Evolutionary conservation across 1,140 invertebrate genomes (phyloP).

Genomic region (Bombus fervidus): DNA sequence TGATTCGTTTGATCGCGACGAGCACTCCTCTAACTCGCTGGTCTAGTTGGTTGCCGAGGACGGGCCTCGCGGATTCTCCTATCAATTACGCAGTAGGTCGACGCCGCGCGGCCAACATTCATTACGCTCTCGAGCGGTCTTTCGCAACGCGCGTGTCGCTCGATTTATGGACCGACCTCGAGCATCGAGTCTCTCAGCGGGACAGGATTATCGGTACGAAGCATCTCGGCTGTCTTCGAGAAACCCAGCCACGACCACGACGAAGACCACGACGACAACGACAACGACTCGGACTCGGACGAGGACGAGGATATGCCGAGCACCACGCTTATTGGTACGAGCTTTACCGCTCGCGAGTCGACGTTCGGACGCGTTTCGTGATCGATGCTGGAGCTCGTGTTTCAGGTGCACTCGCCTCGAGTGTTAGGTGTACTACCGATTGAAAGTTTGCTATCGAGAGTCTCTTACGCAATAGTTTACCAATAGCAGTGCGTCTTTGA

Average conservation of each 20-base stretch:
- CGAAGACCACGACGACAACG: background rate
- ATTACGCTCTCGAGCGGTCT: conserved; percentile 51
- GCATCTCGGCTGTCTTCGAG: conserved; percentile 47
- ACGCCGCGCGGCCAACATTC: conserved; percentile 52
- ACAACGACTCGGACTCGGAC: background rate
- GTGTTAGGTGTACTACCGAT: too few relatives aligned
- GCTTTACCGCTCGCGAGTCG: conserved; percentile 9
- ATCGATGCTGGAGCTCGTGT: conserved; percentile 20
- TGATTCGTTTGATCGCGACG: too few relatives aligned
- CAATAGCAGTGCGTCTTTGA: too few relatives aligned
- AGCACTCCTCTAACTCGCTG: conserved; percentile 29
- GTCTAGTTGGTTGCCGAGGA: conserved; percentile 19
- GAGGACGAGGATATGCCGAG: background rate
- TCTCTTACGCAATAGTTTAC: too few relatives aligned
- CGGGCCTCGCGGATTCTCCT: conserved; percentile 50
- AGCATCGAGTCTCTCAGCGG: conserved; percentile 31
- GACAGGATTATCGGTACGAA: conserved; percentile 58
- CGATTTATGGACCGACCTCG: conserved; percentile 59
- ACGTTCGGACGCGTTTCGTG: conserved; percentile 10
- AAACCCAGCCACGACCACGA: background rate
- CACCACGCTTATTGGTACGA: conserved; percentile 7
- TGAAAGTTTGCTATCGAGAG: too few relatives aligned
- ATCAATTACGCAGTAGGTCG: conserved; percentile 67
- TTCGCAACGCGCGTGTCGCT: conserved; percentile 59
- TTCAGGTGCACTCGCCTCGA: background rate